Conservation (phyloP, 35 echinoderm and acorn worm species). For the Ophioderma brevispina region DNA sequence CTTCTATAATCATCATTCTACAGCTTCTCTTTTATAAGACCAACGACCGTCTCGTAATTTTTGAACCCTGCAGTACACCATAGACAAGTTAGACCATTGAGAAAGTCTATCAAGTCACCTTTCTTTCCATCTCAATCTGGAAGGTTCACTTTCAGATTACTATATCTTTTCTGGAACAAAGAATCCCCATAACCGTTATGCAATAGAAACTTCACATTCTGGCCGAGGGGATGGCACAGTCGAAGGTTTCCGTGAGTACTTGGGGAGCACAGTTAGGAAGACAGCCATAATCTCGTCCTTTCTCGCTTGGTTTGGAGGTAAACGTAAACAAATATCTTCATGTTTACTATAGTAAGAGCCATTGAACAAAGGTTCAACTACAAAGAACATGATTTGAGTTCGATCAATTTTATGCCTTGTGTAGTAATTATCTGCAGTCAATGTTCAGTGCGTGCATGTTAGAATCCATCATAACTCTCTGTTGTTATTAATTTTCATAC, state of each 20-base stretch:
- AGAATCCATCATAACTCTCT: no score
- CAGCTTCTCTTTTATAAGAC: no score
- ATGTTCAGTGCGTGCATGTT: no score
- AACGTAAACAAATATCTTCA: no score
- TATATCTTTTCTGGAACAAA: neutral
- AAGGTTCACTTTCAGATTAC: neutral
- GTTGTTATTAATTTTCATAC: no score
- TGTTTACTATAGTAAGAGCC: no score
- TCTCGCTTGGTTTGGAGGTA: neutral
- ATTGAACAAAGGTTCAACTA: no score
- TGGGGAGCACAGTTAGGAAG: neutral
- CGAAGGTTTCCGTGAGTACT: neutral
- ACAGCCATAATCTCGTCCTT: neutral
- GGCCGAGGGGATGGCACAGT: neutral
- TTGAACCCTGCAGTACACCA: neutral
- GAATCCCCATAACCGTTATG: neutral
- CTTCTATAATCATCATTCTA: no score
- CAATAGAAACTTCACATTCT: neutral
- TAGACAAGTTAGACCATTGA: neutral
- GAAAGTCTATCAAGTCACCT: neutral
- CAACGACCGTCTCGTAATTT: no score
- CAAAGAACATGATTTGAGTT: no score
- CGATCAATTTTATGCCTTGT: no score
- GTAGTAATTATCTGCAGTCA: no score
- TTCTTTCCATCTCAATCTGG: neutral